These are phyloP conservation scores for Epistrophe eligans DNA, from an alignment of 2,888 invertebrate species.

Conservation along the genomic window DNA sequence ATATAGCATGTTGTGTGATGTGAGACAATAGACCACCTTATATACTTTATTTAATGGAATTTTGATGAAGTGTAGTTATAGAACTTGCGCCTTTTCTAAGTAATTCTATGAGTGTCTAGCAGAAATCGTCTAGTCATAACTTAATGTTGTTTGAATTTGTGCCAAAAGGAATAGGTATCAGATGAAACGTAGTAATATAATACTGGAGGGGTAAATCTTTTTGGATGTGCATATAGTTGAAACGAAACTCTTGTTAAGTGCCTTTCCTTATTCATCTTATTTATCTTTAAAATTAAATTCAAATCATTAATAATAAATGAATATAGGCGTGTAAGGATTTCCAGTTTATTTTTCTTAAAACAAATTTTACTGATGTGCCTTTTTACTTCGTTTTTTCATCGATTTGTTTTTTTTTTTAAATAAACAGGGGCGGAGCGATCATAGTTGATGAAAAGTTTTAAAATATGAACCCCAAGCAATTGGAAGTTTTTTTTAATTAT, in stretches of 20 bases:
- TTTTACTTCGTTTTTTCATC: no score
- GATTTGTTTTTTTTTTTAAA: no score
- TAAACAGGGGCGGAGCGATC: no score
- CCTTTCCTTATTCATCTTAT: not conserved
- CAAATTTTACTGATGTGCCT: no score
- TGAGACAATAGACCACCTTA: slow-evolving; percentile 51
- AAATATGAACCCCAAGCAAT: no score
- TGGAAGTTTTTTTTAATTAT: no score
- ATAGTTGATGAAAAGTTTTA: no score
- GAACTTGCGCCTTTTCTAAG: slow-evolving; percentile 41
- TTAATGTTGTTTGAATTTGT: not conserved
- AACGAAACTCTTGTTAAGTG: not conserved
- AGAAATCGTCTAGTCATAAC: slow-evolving; percentile 5
- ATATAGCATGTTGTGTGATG: slow-evolving; percentile 4
- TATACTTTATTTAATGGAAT: slow-evolving; percentile 36
- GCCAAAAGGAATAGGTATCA: not conserved
- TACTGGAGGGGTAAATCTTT: not conserved
- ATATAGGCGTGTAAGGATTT: no score
- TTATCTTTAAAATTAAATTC: not conserved
- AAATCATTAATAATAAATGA: no score
- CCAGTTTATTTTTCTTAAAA: no score
- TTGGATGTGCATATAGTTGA: not conserved
- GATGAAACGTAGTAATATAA: not conserved
- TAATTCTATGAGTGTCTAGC: slow-evolving; percentile 27
- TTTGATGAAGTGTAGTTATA: slow-evolving; percentile 21